phyloP scores from a whole-genome alignment of 1,140 invertebrate species.

The Wasmannia auropunctata region DNA sequence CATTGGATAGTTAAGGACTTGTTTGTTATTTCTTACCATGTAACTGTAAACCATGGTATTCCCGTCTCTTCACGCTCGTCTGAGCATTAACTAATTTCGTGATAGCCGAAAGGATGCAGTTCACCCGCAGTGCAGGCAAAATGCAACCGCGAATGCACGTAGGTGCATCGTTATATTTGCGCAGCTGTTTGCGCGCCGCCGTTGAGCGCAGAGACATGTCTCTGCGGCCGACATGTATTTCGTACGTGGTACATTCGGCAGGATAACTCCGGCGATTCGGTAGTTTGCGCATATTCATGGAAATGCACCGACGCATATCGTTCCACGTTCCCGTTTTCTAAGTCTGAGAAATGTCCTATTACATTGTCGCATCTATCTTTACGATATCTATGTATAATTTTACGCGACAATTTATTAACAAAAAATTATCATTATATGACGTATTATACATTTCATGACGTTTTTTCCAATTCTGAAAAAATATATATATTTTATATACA shows the following conservation, averaged over 20 bases:
- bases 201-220: slow-evolving; percentile 32
- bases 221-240: slow-evolving; percentile 42
- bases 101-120: slow-evolving; percentile 2
- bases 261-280: slow-evolving; percentile 17
- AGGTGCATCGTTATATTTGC: slow-evolving; percentile 51
- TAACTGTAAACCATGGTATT: too few species aligned
- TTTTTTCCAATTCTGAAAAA: too few species aligned
- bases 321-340: background rate
- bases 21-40: background rate
- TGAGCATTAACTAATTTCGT: slow-evolving; percentile 23
- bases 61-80: background rate
- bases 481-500: background rate
- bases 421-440: slow-evolving; percentile 23
- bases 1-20: background rate
- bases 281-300: slow-evolving; percentile 61
- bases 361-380: slow-evolving; percentile 6
- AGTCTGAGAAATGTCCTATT: slow-evolving; percentile 2
- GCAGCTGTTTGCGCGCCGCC: slow-evolving; percentile 41
- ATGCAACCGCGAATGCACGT: background rate
- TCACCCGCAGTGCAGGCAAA: background rate
- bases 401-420: background rate
- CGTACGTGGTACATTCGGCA: slow-evolving; percentile 37
- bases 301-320: slow-evolving; percentile 12
- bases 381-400: background rate
- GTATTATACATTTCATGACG: background rate